These are phyloP conservation scores for Plusia festucae DNA, from an alignment of 2,888 invertebrate species.

Conservation along the genomic window DNA sequence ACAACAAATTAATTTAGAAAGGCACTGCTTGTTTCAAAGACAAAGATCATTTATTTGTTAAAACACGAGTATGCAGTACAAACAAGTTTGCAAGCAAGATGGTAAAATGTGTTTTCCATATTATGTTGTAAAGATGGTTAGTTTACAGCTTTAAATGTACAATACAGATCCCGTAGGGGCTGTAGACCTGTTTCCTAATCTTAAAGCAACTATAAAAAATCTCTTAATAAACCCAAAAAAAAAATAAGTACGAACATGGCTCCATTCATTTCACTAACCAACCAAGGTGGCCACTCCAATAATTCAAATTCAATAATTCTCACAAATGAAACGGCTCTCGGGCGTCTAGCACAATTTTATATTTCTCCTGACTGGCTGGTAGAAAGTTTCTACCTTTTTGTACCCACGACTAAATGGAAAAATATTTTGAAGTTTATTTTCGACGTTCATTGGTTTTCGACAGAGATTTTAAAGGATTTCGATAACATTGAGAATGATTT, in stretches of 20 bases:
- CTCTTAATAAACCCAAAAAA: background rate
- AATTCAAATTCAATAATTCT: constrained; percentile 86
- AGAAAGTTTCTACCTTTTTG: constrained; percentile 42
- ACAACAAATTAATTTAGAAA: too few relatives aligned
- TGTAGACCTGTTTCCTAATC: too few relatives aligned
- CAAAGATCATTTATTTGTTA: too few relatives aligned
- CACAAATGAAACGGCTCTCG: constrained; percentile 80
- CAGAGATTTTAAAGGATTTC: background rate
- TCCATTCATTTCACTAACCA: constrained; percentile 30
- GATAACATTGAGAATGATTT: background rate
- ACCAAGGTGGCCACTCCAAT: constrained; percentile 76
- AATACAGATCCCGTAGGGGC: too few relatives aligned
- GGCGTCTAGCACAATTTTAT: constrained; percentile 65
- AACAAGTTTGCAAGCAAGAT: too few relatives aligned
- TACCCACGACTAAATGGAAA: constrained; percentile 42
- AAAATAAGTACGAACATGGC: constrained; percentile 9
- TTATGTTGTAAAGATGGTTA: too few relatives aligned
- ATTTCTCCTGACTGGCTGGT: constrained; percentile 61
- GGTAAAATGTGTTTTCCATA: too few relatives aligned
- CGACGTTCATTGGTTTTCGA: constrained; percentile 24
- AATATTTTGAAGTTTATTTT: constrained; percentile 52
- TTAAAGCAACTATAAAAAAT: too few relatives aligned
- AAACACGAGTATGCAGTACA: too few relatives aligned
- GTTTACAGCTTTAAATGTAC: too few relatives aligned
- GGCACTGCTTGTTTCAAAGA: too few relatives aligned